Evolutionary conservation across 1,140 invertebrate species (phyloP), one percentile per base, ranked within the genome.

Genomic region (Drosophila tsacasi): DNA sequence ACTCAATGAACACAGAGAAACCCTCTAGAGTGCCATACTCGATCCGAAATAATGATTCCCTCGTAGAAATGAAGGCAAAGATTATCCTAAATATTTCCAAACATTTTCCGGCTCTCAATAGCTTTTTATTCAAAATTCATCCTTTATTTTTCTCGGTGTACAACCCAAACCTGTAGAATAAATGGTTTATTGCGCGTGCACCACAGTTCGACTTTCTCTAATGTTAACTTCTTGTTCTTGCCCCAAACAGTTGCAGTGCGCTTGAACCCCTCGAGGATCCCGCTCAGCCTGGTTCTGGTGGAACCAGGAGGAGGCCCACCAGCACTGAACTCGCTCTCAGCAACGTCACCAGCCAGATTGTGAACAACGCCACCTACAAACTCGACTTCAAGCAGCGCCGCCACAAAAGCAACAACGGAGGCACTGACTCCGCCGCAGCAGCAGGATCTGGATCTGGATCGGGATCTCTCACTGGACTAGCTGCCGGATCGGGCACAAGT

Each of bases 271-370:
- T 58, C 46, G 66, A 65, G n/a, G 64, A 72, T 23, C 27, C 35
- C 25, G 32, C n/a, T 21, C 75, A 60, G 25, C 15, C 64, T 23
- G 60, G 66, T 27, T 9, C 64, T 32, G 60, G 69, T n/a, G 80
- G 55, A 30, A 58, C 61, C 39, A 66, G 72, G 32, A 85, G 78
- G 44, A 65, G 78, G 5, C 60, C 74, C 32, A 81, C 67, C 50
- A 89, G 67, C 59, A 89, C 85, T 10, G 85, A 89, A n/a, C 78
- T 89, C 21, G 85, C 85, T 0, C 65, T 89, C 12, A 89, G 85
- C 65, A 82, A 63, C 37, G 85, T 89, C 46, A 89, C 85, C 66
- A 89, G 82, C 21, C 85, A 89, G 72, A 89, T 89, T 66, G 85
- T 89, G 0, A 89, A 89, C 44, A 89, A 89, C 49, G 72, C 50